Percentiles rank a stretch among this genome's conserved stretches.
Conservation (phyloP, 1,140 invertebrate species). For the Drosophila sturtevanti region DNA sequence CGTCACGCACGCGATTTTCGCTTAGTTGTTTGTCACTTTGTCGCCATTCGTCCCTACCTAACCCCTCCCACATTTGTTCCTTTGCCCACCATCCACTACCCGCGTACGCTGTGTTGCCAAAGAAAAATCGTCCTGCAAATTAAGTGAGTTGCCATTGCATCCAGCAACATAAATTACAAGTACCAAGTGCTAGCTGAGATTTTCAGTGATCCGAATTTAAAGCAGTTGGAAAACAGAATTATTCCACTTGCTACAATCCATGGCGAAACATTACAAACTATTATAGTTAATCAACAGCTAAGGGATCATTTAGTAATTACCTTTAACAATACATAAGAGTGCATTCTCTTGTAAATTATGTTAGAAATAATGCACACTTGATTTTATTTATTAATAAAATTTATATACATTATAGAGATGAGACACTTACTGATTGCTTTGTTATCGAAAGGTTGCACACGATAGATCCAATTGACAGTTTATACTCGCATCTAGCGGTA, state of each 20-base stretch:
- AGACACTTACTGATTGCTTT: too few species aligned
- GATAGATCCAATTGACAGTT: too few species aligned
- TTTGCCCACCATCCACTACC: background rate
- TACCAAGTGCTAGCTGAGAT: conserved; percentile 48
- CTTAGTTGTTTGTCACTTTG: conserved; percentile 79
- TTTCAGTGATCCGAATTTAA: conserved; percentile 33
- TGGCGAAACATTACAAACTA: background rate
- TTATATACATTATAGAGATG: too few species aligned
- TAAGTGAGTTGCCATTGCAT: conserved; percentile 66
- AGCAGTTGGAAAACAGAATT: conserved; percentile 28
- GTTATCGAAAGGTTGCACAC: too few species aligned
- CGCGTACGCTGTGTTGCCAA: conserved; percentile 34
- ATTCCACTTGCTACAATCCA: conserved; percentile 7
- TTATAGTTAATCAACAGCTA: background rate
- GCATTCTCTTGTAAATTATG: too few species aligned
- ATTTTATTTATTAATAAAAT: too few species aligned
- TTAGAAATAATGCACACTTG: too few species aligned
- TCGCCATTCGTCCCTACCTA: conserved; percentile 37
- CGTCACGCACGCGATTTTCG: conserved; percentile 79
- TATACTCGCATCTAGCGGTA: too few species aligned
- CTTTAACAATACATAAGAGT: background rate
- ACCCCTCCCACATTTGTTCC: background rate
- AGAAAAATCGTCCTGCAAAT: conserved; percentile 69
- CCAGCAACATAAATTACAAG: conserved; percentile 70
- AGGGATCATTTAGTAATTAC: background rate